These are phyloP conservation scores for Papio anubis DNA, from an alignment of 2,113 vertebrate species.

Conservation along the genomic window DNA sequence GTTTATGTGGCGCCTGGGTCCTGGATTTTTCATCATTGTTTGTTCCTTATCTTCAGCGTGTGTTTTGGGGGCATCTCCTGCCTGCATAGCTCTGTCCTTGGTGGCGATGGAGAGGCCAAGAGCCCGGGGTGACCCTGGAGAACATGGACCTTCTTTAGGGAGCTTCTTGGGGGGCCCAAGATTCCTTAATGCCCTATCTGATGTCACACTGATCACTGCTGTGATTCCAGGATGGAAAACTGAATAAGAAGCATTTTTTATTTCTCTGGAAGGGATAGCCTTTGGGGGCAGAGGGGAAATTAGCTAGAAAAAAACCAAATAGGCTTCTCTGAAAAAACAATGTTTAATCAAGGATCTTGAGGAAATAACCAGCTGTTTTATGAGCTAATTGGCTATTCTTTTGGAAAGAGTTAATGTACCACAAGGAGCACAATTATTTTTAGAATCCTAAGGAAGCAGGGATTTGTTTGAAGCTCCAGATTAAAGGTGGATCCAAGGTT, in stretches of 20 bases:
- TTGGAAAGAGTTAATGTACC: conserved; percentile 81
- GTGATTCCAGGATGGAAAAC: neutral
- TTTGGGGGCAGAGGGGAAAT: conserved; percentile 58
- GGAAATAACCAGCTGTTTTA: conserved; percentile 76
- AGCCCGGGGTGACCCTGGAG: neutral
- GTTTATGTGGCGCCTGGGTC: neutral
- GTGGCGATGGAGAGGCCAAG: neutral
- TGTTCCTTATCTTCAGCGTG: neutral
- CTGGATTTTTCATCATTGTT: neutral
- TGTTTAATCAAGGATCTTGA: conserved; percentile 79
- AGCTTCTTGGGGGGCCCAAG: neutral
- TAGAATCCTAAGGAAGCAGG: conserved; percentile 54
- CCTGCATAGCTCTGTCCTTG: neutral
- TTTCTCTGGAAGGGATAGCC: neutral
- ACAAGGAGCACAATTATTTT: conserved; percentile 80
- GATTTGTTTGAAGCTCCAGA: neutral
- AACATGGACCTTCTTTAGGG: neutral
- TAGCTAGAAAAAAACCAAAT: conserved; percentile 69
- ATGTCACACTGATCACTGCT: neutral
- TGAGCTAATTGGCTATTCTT: conserved; percentile 77
- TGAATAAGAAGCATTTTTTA: neutral
- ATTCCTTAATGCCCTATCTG: neutral
- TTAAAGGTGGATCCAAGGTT: neutral
- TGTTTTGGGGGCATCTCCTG: neutral
- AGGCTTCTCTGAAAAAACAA: conserved; percentile 72